Evolutionary conservation across 2,888 invertebrate genomes (phyloP), one percentile per base, ranked within the genome.

Genomic region (Brachypalpus laphriformis): DNA sequence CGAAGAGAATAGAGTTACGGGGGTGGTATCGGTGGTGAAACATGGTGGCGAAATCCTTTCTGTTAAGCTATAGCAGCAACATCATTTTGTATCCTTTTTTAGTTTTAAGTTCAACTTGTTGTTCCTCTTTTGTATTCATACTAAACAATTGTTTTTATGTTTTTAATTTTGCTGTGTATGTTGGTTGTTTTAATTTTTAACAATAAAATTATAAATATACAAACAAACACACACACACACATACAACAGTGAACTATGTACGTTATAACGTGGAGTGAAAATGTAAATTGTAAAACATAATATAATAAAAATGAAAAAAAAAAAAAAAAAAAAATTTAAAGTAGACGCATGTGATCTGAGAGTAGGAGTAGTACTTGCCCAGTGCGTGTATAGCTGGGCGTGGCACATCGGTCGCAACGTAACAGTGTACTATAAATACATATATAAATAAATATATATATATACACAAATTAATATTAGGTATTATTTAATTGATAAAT

Each of bases 401-500:
- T 75, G 51, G 75, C 80, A 51, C 80, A 71, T 45, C 74, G 81
- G 75, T 75, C 74, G 76, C 72, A 76, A 85, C 81, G 80, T 85
- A 76, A 81, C 81, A 85, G 71, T 85, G 85, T 85, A 85, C 76
- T 81, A 81, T 81, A 85, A 75, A 70, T 47, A 42, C 59, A 81
- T 59, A 76, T 59, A 76, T 65, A 71, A 20, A 80, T 42, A 82
- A n/a, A 74, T 59, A 51, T 31, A 57, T 65, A 71, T 71, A 61
- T 74, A 83, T 74, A 85, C 66, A 85, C 85, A 85, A 85, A 81
- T 81, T 85, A 85, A 85, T 85, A 76, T 56, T 81, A 85, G 85
- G 85, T 81, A 85, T 85, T 85, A 85, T 85, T 85, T 85, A 85
- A 85, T 81, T 75, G 75, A 81, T 85, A 76, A 83, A 85, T 85